phyloP scores from a whole-genome alignment of 2,888 invertebrate species.

The Piscicola geometra region DNA sequence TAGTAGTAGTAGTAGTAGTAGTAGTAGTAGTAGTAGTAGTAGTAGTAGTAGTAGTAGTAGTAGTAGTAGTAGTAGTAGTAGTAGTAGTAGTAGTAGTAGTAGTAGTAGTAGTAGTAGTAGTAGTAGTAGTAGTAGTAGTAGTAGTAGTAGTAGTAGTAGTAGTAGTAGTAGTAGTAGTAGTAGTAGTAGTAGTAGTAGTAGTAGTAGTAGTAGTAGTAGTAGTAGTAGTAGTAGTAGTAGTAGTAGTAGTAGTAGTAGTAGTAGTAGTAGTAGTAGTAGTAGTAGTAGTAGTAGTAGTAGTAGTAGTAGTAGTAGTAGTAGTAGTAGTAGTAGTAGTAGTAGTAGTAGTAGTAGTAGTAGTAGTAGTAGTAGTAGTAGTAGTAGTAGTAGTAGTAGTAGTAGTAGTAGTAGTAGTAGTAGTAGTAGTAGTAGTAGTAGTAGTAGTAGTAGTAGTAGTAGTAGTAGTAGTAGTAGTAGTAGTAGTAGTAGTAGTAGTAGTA shows the following conservation, averaged over 20 bases:
- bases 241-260: constrained; percentile 40
- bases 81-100: constrained; percentile 38
- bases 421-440: constrained; percentile 37
- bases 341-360: constrained; percentile 35
- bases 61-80: constrained; percentile 39
- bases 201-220: constrained; percentile 32
- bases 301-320: constrained; percentile 34
- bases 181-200: constrained; percentile 24
- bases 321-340: constrained; percentile 41
- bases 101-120: constrained; percentile 13
- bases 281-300: constrained; percentile 18
- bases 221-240: constrained; percentile 35
- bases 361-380: constrained; percentile 16
- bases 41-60: constrained; percentile 35
- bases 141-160: constrained; percentile 37
- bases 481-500: constrained; percentile 39
- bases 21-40: not conserved
- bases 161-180: constrained; percentile 40
- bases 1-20: constrained; percentile 37
- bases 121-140: constrained; percentile 32
- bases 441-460: not conserved
- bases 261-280: constrained; percentile 33
- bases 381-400: constrained; percentile 35
- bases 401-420: constrained; percentile 40
- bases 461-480: constrained; percentile 35